phyloP scores from a whole-genome alignment of 1,140 invertebrate genomes.

The Drosophila ohnishii region DNA sequence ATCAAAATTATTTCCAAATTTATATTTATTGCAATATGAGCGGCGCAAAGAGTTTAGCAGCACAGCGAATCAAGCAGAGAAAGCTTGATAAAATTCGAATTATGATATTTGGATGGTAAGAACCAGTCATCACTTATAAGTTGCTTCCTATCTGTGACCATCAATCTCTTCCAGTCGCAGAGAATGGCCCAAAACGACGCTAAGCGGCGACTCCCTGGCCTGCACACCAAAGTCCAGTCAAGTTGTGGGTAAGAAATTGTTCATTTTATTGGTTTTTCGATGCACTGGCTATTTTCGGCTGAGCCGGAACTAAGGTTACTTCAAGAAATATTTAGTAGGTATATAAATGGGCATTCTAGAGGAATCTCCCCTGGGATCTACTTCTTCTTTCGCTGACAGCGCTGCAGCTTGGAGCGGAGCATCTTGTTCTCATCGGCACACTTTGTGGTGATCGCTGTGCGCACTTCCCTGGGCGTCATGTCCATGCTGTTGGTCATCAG shows the following conservation, averaged over 20 bases:
- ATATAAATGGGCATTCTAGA: too few relatives aligned
- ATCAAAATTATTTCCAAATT: too few relatives aligned
- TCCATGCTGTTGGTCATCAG: constrained; percentile 68
- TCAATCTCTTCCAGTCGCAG: not conserved
- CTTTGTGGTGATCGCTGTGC: constrained; percentile 85
- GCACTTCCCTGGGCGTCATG: constrained; percentile 73
- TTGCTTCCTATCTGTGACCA: not conserved
- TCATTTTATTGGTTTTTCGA: constrained; percentile 21
- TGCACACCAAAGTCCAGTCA: not conserved
- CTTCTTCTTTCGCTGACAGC: constrained; percentile 32
- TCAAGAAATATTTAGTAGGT: not conserved
- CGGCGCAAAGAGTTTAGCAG: too few relatives aligned
- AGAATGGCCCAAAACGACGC: not conserved
- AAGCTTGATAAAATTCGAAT: not conserved
- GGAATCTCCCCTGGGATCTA: not conserved
- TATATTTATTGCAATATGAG: constrained; percentile 1
- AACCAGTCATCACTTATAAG: accelerated
- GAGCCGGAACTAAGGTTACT: constrained; percentile 9
- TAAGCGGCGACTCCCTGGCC: not conserved
- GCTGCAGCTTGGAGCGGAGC: constrained; percentile 58
- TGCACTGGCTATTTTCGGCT: constrained; percentile 40
- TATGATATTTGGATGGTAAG: constrained; percentile 8
- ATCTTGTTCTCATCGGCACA: constrained; percentile 86
- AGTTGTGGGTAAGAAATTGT: constrained; percentile 25
- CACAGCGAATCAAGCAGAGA: not conserved